phyloP scores from a whole-genome alignment of 2,797 vertebrate species.

The Uromys caudimaculatus region DNA sequence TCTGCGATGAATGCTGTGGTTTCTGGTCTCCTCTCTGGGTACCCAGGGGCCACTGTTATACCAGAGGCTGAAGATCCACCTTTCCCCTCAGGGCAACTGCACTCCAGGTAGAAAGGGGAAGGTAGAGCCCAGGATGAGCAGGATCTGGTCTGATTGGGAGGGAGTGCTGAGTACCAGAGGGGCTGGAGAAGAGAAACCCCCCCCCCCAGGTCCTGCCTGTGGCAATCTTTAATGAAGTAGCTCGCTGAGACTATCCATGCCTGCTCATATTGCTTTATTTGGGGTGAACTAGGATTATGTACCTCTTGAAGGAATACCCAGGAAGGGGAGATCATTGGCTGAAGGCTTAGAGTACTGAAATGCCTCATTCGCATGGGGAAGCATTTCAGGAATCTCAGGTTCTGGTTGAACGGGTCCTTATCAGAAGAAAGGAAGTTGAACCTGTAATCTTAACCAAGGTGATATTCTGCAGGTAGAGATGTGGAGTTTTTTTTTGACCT shows the following conservation, averaged over 20 bases:
- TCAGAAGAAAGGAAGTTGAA: not conserved
- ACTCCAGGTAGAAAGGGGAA: not conserved
- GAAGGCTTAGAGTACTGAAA: not conserved
- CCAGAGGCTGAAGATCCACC: not conserved
- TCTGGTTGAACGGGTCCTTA: not conserved
- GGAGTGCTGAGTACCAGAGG: not conserved
- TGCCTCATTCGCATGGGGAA: not conserved
- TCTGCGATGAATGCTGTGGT: not conserved
- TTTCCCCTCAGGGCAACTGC: not conserved
- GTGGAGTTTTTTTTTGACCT: not conserved
- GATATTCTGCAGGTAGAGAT: not conserved
- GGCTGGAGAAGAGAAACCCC: not conserved
- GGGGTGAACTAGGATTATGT: not conserved
- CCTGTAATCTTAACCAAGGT: not conserved
- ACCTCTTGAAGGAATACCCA: not conserved
- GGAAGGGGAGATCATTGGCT: not conserved
- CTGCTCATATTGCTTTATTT: not conserved
- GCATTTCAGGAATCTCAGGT: not conserved
- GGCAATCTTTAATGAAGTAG: not conserved
- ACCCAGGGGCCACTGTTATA: not conserved
- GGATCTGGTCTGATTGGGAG: not conserved
- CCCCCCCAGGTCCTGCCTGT: no score
- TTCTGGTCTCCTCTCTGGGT: not conserved
- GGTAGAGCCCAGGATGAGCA: not conserved
- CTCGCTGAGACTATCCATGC: not conserved